Percentiles rank a stretch among this genome's conserved stretches.
These are phyloP conservation scores for Murina feae DNA, from an alignment of 2,113 vertebrate genomes.

Conservation along the genomic window DNA sequence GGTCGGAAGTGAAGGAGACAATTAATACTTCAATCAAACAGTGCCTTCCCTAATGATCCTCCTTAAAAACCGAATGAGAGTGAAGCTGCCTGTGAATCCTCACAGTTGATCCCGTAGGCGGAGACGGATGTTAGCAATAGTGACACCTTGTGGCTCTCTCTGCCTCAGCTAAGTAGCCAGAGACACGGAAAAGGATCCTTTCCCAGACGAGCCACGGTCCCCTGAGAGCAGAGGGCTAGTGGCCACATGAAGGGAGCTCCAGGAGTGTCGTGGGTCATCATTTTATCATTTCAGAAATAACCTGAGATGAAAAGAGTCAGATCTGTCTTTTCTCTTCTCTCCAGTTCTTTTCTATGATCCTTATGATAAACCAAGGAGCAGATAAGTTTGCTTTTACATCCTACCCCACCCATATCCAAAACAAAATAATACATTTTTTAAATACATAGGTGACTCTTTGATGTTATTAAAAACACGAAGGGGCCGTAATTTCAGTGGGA, in stretches of 20 bases:
- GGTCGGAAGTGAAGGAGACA: not conserved
- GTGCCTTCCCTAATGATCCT: not conserved
- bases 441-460: conserved; percentile 21
- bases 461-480: conserved; percentile 29
- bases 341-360: conserved; percentile 7
- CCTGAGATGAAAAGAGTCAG: not conserved
- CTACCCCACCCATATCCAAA: not conserved
- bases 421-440: conserved; percentile 40
- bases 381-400: conserved; percentile 17
- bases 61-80: not conserved
- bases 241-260: not conserved
- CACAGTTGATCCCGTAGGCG: not conserved
- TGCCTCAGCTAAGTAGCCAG: not conserved
- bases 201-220: not conserved
- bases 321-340: not conserved
- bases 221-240: fast-evolving
- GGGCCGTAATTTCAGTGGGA: not conserved
- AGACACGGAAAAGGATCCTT: not conserved
- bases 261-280: not conserved
- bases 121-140: conserved; percentile 43
- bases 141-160: conserved; percentile 59
- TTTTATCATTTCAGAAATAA: conserved; percentile 34
- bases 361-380: conserved; percentile 25
- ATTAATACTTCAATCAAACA: not conserved
- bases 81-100: not conserved